These are phyloP conservation scores for Chrysolina haemoptera DNA, from an alignment of 2,888 invertebrate genomes.

Conservation along the genomic window DNA sequence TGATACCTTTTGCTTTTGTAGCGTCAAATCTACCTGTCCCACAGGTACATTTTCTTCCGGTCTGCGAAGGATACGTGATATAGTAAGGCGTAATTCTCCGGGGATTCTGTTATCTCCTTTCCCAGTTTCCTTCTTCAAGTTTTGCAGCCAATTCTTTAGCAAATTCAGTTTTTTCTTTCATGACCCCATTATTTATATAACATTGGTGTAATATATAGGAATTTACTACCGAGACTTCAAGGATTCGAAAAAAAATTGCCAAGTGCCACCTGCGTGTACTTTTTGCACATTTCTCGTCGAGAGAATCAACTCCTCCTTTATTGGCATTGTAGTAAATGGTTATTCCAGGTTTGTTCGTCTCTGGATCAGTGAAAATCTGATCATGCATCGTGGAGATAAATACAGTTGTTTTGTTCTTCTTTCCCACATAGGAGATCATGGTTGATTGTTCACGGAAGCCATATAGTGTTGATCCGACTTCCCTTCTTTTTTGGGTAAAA, in stretches of 20 bases:
- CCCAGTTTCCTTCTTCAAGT: neutral
- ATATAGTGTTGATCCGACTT: conserved; percentile 43
- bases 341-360: neutral
- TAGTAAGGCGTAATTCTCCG: neutral
- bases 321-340: conserved; percentile 3
- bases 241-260: conserved; percentile 39
- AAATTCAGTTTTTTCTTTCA: neutral
- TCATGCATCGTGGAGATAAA: neutral
- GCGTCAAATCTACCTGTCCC: neutral
- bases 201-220: conserved; percentile 26
- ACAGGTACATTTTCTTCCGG: neutral
- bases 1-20: neutral
- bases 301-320: conserved; percentile 43
- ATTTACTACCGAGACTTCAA: conserved; percentile 38
- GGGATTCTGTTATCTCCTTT: neutral
- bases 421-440: conserved; percentile 32
- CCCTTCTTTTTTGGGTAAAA: conserved; percentile 46
- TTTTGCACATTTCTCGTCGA: conserved; percentile 44
- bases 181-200: neutral
- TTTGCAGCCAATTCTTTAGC: too few species aligned
- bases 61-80: neutral
- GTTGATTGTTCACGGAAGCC: conserved; percentile 46
- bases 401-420: conserved; percentile 4
- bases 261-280: conserved; percentile 41
- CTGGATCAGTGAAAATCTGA: neutral